Evolutionary conservation across 2,797 vertebrate genomes (phyloP).

Genomic region (Sebastes aleutianus): DNA sequence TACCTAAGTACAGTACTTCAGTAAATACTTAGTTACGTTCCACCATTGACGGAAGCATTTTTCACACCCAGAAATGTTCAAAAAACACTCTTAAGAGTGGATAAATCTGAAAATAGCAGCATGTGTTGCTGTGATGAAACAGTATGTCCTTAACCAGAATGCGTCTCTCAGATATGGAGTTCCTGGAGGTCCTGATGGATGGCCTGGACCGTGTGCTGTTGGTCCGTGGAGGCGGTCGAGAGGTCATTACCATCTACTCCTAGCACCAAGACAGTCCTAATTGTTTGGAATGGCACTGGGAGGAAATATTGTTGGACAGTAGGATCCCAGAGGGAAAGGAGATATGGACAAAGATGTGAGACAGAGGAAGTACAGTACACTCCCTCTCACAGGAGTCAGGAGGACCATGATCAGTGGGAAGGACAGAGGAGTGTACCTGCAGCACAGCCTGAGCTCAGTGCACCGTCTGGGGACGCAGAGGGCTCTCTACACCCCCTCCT

Average conservation of each 20-base stretch:
- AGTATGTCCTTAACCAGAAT: conserved; percentile 77
- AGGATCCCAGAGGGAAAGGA: neutral
- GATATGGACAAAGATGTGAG: neutral
- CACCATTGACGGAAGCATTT: neutral
- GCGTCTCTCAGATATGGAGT: conserved; percentile 91
- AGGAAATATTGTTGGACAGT: neutral
- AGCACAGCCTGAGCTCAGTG: neutral
- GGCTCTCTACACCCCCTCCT: neutral
- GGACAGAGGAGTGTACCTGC: neutral
- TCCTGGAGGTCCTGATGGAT: conserved; percentile 94
- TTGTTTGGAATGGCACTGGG: neutral
- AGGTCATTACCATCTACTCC: conserved; percentile 98
- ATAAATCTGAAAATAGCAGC: neutral
- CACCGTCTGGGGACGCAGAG: neutral
- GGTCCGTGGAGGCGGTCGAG: conserved; percentile 93
- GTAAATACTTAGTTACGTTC: neutral
- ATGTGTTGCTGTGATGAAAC: neutral
- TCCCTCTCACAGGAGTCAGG: neutral
- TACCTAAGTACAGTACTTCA: neutral
- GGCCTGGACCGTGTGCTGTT: conserved; percentile 90
- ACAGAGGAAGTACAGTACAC: neutral
- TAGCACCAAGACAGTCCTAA: conserved; percentile 58
- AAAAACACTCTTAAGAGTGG: neutral
- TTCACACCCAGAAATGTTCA: neutral
- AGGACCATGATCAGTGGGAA: neutral